Evolutionary conservation across 2,797 vertebrate species (phyloP).

Genomic region (Pachyuromys duprasi): DNA sequence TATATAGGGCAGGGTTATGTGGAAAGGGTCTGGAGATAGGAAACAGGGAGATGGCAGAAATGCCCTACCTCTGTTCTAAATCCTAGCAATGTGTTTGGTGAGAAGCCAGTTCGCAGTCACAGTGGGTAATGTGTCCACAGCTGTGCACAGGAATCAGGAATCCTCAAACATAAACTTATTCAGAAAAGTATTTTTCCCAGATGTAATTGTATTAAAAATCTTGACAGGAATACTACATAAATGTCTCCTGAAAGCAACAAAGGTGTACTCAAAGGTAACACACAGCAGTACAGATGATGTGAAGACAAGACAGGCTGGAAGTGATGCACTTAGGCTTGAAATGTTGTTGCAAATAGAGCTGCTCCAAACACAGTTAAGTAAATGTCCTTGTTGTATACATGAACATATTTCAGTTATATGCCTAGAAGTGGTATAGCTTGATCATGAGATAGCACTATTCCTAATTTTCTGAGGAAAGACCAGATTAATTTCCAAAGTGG

Average conservation of each 20-base stretch:
- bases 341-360: not conserved
- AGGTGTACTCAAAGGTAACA: not conserved
- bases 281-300: not conserved
- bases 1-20: not conserved
- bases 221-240: too few relatives aligned
- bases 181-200: not conserved
- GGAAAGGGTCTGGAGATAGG: not conserved
- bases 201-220: not conserved
- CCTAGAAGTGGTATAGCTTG: too few relatives aligned
- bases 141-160: not conserved
- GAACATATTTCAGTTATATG: too few relatives aligned
- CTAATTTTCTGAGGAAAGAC: too few relatives aligned
- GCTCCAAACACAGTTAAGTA: too few relatives aligned
- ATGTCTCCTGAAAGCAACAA: not conserved
- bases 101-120: not conserved
- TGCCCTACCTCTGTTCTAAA: not conserved
- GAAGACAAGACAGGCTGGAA: not conserved
- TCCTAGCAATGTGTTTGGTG: not conserved
- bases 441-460: too few relatives aligned
- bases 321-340: not conserved
- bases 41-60: not conserved
- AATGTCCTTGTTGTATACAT: too few relatives aligned
- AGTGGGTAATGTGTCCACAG: not conserved
- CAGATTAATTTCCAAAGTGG: too few relatives aligned
- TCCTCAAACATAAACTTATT: not conserved